These are phyloP conservation scores for Lasioglossum albipes DNA, from an alignment of 1,140 invertebrate genomes.

Conservation along the genomic window DNA sequence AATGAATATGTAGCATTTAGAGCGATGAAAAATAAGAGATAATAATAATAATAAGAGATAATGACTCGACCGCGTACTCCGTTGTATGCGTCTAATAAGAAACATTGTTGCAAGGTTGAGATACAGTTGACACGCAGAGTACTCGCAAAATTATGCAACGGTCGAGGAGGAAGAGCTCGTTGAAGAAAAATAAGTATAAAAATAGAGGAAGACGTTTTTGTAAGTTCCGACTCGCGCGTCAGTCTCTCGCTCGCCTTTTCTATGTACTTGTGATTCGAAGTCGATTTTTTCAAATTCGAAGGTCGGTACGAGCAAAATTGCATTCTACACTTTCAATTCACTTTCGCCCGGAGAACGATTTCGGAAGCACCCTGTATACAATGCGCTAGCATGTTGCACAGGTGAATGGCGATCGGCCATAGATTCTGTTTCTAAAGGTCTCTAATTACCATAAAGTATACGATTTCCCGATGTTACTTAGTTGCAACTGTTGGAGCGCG, in stretches of 20 bases:
- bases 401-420: neutral
- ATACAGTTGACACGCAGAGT: neutral
- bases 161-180: no score
- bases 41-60: neutral
- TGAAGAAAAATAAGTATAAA: no score
- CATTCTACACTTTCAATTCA: no score
- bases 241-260: no score
- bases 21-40: neutral
- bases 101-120: neutral
- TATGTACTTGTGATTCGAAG: no score
- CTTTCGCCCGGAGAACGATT: no score
- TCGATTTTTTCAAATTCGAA: no score
- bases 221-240: no score
- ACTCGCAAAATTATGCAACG: no score
- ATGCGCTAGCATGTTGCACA: neutral
- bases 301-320: no score
- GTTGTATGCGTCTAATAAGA: neutral
- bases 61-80: neutral
- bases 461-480: neutral
- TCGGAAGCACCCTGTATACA: neutral
- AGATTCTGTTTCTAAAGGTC: constrained; percentile 31
- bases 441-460: constrained; percentile 6
- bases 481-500: no score
- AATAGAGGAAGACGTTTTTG: no score
- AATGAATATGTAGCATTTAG: neutral